These are phyloP conservation scores for Hirtodrosophila alboralis DNA, from an alignment of 2,888 invertebrate genomes.

Conservation along the genomic window DNA sequence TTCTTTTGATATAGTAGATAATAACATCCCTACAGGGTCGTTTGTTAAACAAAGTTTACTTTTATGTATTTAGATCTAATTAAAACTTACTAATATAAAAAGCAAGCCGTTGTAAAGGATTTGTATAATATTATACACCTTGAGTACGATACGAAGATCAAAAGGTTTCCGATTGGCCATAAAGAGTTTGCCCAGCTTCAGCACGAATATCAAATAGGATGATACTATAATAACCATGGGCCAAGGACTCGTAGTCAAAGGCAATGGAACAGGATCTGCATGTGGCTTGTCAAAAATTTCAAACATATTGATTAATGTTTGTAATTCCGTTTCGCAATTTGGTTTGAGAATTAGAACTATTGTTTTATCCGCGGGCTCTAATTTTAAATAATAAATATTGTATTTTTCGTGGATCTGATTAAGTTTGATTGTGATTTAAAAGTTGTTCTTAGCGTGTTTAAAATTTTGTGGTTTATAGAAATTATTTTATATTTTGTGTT, in stretches of 20 bases:
- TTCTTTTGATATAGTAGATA: slow-evolving; percentile 17
- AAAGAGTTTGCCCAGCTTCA: slow-evolving; percentile 42
- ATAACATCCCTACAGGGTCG: slow-evolving; percentile 12
- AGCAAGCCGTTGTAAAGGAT: slow-evolving; percentile 36
- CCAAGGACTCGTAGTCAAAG: slow-evolving; percentile 33
- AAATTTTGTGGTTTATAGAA: too few species aligned
- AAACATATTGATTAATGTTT: slow-evolving; percentile 22
- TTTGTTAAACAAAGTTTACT: too few species aligned
- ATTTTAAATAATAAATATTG: too few species aligned
- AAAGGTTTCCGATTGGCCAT: slow-evolving; percentile 43
- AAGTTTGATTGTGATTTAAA: too few species aligned
- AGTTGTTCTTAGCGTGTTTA: too few species aligned
- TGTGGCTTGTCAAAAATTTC: slow-evolving; percentile 18
- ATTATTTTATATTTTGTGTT: too few species aligned
- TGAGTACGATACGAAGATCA: slow-evolving; percentile 32
- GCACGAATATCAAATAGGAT: slow-evolving; percentile 42
- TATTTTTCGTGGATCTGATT: too few species aligned
- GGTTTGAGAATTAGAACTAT: too few species aligned
- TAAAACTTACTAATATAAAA: slow-evolving; percentile 31
- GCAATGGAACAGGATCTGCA: slow-evolving; percentile 36
- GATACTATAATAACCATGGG: slow-evolving; percentile 32
- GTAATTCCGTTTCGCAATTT: too few species aligned
- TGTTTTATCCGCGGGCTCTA: too few species aligned
- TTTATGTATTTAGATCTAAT: background rate
- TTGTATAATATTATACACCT: slow-evolving; percentile 45